These are phyloP conservation scores for Euwallacea fornicatus DNA, from an alignment of 1,140 invertebrate species.

Conservation along the genomic window DNA sequence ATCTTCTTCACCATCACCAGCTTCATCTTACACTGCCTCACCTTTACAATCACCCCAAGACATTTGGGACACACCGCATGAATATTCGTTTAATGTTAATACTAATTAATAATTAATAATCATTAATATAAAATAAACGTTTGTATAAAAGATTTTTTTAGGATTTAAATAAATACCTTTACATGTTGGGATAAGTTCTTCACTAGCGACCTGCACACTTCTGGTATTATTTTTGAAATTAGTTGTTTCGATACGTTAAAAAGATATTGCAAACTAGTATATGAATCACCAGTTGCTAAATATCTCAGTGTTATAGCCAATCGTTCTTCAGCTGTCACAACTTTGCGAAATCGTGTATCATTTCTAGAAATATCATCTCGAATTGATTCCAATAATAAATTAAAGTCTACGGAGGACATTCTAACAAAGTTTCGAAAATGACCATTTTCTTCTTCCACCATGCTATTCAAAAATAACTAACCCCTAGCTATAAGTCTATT, in stretches of 20 bases:
- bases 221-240: slow-evolving; percentile 47
- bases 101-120: slow-evolving; percentile 6
- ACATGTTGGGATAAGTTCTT: slow-evolving; percentile 24
- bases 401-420: slow-evolving; percentile 44
- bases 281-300: slow-evolving; percentile 48
- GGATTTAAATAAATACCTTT: slow-evolving; percentile 1
- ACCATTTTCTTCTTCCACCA: background rate
- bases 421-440: slow-evolving; percentile 38
- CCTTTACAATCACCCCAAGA: slow-evolving; percentile 6
- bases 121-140: slow-evolving; percentile 6
- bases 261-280: slow-evolving; percentile 40
- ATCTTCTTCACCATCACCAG: slow-evolving; percentile 1
- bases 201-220: slow-evolving; percentile 41
- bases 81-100: slow-evolving; percentile 7
- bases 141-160: slow-evolving; percentile 1
- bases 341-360: slow-evolving; percentile 44
- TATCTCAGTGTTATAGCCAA: slow-evolving; percentile 46
- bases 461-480: slow-evolving; percentile 1
- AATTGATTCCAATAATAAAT: slow-evolving; percentile 40
- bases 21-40: slow-evolving; percentile 6
- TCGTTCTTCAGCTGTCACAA: slow-evolving; percentile 42
- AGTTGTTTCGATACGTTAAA: slow-evolving; percentile 48
- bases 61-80: slow-evolving; percentile 5
- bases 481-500: slow-evolving; percentile 5
- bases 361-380: slow-evolving; percentile 41